Percentiles rank a stretch among this genome's conserved stretches.
Evolutionary conservation across 1,140 invertebrate genomes (phyloP).

Genomic region (Archivesica marissinica): DNA sequence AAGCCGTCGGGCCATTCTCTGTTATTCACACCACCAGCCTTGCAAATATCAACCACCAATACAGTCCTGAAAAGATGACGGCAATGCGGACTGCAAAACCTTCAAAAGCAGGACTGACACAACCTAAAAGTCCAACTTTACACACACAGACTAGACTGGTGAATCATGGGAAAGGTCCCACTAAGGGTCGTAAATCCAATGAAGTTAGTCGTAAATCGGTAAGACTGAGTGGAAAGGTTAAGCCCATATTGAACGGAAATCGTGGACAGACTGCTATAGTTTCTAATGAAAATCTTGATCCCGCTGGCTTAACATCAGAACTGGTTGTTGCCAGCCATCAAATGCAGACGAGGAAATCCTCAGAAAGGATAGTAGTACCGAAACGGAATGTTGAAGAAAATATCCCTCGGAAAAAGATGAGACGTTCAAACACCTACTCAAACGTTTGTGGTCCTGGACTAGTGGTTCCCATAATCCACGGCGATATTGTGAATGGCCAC

Average conservation of each 20-base stretch:
- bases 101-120: background rate
- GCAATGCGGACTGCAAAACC: background rate
- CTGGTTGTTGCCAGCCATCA: background rate
- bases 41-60: constrained; percentile 67
- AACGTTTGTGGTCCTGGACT: constrained; percentile 53
- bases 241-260: background rate
- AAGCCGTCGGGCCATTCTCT: constrained; percentile 63
- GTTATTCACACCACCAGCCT: constrained; percentile 73
- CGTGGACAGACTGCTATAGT: too few relatives aligned
- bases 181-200: constrained; percentile 3
- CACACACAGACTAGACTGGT: background rate
- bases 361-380: constrained; percentile 14
- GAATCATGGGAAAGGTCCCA: background rate
- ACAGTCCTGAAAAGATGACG: constrained; percentile 68
- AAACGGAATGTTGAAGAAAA: constrained; percentile 24
- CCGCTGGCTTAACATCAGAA: background rate
- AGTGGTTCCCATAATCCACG: constrained; percentile 47
- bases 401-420: constrained; percentile 35
- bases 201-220: constrained; percentile 18
- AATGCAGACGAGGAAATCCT: background rate
- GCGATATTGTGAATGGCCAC: constrained; percentile 29
- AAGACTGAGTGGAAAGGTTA: constrained; percentile 32
- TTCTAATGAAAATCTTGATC: constrained; percentile 32
- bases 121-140: background rate
- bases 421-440: constrained; percentile 55